Evolutionary conservation across 1,140 invertebrate species (phyloP).

Genomic region (Steinernema feltiae): DNA sequence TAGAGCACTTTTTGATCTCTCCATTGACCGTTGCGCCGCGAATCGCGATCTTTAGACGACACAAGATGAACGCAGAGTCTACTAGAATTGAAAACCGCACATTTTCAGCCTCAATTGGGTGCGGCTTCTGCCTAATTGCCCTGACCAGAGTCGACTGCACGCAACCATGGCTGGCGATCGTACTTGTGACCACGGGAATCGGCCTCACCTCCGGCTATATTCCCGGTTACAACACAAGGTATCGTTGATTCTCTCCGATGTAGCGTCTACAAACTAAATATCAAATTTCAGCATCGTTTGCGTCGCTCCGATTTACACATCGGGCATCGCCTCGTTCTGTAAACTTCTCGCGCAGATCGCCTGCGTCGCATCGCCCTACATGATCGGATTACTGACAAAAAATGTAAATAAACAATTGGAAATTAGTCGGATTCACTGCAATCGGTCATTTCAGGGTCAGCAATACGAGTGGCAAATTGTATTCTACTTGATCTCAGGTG

Average conservation of each 20-base stretch:
- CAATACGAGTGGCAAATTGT: conserved; percentile 23
- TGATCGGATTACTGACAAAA: conserved; percentile 39
- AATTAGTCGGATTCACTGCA: not conserved
- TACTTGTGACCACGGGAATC: conserved; percentile 46
- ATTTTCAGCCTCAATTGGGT: conserved; percentile 49
- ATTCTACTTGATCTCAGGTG: conserved; percentile 17
- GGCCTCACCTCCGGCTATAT: conserved; percentile 55
- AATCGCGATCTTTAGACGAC: too few relatives aligned
- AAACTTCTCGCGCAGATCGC: conserved; percentile 54
- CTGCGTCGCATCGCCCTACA: conserved; percentile 49
- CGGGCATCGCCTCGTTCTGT: conserved; percentile 53
- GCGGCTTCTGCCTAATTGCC: conserved; percentile 47
- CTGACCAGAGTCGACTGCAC: conserved; percentile 50
- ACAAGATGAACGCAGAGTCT: not conserved
- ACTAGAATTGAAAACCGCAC: not conserved
- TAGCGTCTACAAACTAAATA: not conserved
- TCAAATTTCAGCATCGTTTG: conserved; percentile 47
- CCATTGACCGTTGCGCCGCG: not conserved
- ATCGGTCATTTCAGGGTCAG: conserved; percentile 11
- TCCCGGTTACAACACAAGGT: conserved; percentile 56
- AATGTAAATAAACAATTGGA: not conserved
- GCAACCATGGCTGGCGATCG: conserved; percentile 35
- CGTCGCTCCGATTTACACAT: conserved; percentile 51
- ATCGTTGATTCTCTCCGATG: not conserved
- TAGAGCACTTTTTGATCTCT: conserved; percentile 6